These are phyloP conservation scores for Planococcus citri DNA, from an alignment of 1,140 invertebrate species.

Conservation along the genomic window DNA sequence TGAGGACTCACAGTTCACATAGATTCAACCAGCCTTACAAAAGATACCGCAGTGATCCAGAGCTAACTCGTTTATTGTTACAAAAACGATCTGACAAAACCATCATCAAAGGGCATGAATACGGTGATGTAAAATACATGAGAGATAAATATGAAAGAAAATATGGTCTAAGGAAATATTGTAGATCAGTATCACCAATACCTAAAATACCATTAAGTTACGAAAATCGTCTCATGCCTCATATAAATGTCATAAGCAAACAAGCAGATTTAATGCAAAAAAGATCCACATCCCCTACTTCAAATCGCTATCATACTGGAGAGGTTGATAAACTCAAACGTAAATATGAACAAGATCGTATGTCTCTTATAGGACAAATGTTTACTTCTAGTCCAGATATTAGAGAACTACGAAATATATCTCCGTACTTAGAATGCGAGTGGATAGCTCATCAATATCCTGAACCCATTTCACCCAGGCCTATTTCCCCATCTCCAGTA, in stretches of 20 bases:
- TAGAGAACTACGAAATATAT: conserved; percentile 58
- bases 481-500: background rate
- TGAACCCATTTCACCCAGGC: conserved; percentile 19
- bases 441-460: conserved; percentile 66
- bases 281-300: conserved; percentile 29
- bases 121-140: conserved; percentile 47
- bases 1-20: conserved; percentile 16
- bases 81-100: conserved; percentile 36
- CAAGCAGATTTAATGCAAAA: conserved; percentile 51
- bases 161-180: conserved; percentile 34
- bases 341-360: conserved; percentile 45
- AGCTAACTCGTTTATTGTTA: conserved; percentile 47
- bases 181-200: conserved; percentile 44
- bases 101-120: conserved; percentile 39
- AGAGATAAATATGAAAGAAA: conserved; percentile 44
- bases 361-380: conserved; percentile 49
- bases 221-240: conserved; percentile 65
- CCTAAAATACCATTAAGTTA: conserved; percentile 46
- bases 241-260: conserved; percentile 77
- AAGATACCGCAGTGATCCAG: conserved; percentile 60
- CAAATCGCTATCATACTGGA: conserved; percentile 31
- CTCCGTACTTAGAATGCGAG: conserved; percentile 56
- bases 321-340: conserved; percentile 52
- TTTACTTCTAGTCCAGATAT: conserved; percentile 69
- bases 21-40: conserved; percentile 29